Evolutionary conservation across 2,888 invertebrate species (phyloP), one percentile per base, ranked within the genome.

Genomic region (Epistrophe grossulariae): DNA sequence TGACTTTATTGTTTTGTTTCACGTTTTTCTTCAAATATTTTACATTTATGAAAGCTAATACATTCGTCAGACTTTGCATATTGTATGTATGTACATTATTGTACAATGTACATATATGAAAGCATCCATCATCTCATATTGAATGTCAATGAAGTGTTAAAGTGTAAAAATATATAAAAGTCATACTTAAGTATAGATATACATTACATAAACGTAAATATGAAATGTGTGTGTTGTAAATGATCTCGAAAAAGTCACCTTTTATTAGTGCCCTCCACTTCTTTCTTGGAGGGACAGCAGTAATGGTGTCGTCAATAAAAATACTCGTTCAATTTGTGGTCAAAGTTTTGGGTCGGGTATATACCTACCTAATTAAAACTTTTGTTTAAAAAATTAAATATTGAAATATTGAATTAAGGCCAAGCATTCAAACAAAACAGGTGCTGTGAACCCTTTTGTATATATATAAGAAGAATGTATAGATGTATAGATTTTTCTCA

Each of bases 351-450:
- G 38, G 59, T 40, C 52, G 40, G 45, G 38, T 31, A 31, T 6
- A 6, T 31, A 31, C 4, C 31, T 31, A 31, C 9, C 38, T 17
- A 35, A 57, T 45, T 59, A 50, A 59, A 76, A 71, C 80, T 66
- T 84, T 80, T 57, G 11, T 48, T 48, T 76, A 50, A 43, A 84
- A 84, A 84, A 80, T 76, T 84, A 84, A 84, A 84, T 84, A 84
- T 84, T 84, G 71, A 80, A 84, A 84, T 84, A 84, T 79, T 71
- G 57, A 74, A 84, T 80, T 72, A 71, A 45, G 64, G 45, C n/a
- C 28, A 31, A 48, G 45, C 6, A 11, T 5, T 17, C 31, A n/a
- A 9, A 28, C 28, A 43, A 62, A 60, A 35, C 57, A 35, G 40
- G 40, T 52, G 40, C 1, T 17, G 43, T 28, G 11, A 45, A 24